Evolutionary conservation across 1,140 invertebrate genomes (phyloP).

Genomic region (Ostrea denselamellosa): DNA sequence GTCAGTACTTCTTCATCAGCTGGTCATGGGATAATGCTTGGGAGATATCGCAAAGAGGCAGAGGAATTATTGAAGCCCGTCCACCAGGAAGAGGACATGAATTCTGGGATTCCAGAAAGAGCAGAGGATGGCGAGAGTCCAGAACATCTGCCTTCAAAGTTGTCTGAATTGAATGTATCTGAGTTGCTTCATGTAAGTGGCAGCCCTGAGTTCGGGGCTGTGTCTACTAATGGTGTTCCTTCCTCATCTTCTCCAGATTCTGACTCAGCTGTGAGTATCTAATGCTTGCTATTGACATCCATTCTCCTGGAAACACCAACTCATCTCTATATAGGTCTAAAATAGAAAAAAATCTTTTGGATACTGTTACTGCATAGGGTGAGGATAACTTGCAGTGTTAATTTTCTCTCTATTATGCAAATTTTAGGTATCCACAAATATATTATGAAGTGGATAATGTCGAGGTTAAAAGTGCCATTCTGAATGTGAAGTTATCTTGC

Average conservation of each 20-base stretch:
- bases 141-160: not conserved
- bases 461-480: too few species aligned
- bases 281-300: constrained; percentile 44
- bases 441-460: too few species aligned
- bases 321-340: not conserved
- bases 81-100: not conserved
- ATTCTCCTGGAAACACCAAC: constrained; percentile 41
- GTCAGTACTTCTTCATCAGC: not conserved
- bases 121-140: constrained; percentile 33
- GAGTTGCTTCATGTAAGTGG: constrained; percentile 74
- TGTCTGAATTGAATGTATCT: constrained; percentile 64
- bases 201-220: constrained; percentile 43
- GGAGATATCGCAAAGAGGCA: constrained; percentile 35
- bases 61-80: constrained; percentile 24
- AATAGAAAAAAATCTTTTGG: too few species aligned
- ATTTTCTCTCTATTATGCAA: too few species aligned
- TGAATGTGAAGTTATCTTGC: too few species aligned
- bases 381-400: too few species aligned
- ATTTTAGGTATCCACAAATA: too few species aligned
- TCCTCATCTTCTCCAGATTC: constrained; percentile 50
- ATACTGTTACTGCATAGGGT: too few species aligned
- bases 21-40: constrained; percentile 4
- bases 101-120: constrained; percentile 48
- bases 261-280: constrained; percentile 71
- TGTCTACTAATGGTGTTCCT: constrained; percentile 59